Evolutionary conservation across 2,888 invertebrate species (phyloP).

Genomic region (Chaitophorus viminalis): DNA sequence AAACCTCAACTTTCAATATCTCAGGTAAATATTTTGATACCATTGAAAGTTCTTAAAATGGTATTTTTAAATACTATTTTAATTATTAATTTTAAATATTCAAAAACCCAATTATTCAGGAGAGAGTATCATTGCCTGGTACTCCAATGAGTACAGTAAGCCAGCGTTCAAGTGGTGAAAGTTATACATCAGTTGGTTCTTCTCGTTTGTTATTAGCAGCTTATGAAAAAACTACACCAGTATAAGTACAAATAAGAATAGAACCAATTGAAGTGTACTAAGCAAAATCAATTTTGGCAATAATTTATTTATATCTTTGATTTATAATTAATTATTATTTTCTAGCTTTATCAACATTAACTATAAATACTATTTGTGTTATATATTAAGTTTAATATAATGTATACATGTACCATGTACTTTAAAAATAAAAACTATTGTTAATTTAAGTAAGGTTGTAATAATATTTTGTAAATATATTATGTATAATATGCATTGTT

Average conservation of each 20-base stretch:
- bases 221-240: constrained; percentile 59
- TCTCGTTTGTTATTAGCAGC: constrained; percentile 76
- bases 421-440: not conserved
- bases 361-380: not conserved
- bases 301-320: not conserved
- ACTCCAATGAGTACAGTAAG: constrained; percentile 75
- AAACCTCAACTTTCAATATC: constrained; percentile 47
- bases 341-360: not conserved
- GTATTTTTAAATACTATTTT: not conserved
- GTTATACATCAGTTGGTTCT: constrained; percentile 84
- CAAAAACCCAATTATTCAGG: constrained; percentile 24
- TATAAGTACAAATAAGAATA: constrained; percentile 32
- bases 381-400: not conserved
- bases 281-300: not conserved
- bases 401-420: not conserved
- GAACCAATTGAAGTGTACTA: not conserved
- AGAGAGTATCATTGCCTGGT: constrained; percentile 69
- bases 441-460: not conserved
- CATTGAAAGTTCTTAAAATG: not conserved
- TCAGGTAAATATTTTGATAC: constrained; percentile 34
- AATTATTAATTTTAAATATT: not conserved
- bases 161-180: constrained; percentile 81
- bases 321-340: not conserved
- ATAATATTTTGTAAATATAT: constrained; percentile 16
- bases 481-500: not conserved